Base-by-base conservation (phyloP, 1,140 invertebrate genomes). In the Galendromus occidentalis region DNA sequence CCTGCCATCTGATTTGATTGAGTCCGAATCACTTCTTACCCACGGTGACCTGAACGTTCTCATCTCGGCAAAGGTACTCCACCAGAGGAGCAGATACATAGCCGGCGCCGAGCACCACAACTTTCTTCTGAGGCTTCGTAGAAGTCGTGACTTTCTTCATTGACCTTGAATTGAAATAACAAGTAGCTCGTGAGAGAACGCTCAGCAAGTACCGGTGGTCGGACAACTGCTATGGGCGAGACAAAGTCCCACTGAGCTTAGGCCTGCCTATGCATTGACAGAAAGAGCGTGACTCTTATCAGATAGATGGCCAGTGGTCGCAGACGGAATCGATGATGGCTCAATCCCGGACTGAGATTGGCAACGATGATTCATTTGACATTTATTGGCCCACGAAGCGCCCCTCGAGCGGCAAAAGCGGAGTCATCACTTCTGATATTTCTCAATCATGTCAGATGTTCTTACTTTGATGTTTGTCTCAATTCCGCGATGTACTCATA, bases 401-500 rank as follows among this genome's bases (percentile, higher is more conserved):
- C n/a, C n/a, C n/a, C n/a, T n/a, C n/a, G n/a, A n/a, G n/a, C n/a
- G n/a, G n/a, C n/a, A n/a, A n/a, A n/a, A n/a, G n/a, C n/a, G n/a
- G n/a, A n/a, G n/a, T n/a, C n/a, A n/a, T n/a, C n/a, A n/a, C n/a
- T n/a, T n/a, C n/a, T n/a, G n/a, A n/a, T n/a, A n/a, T n/a, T n/a
- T n/a, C n/a, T n/a, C n/a, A n/a, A n/a, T n/a, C n/a, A n/a, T n/a
- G n/a, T n/a, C n/a, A n/a, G n/a, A n/a, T n/a, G n/a, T n/a, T n/a
- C 72, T 74, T 70, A 79, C 78, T 76, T 75, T 73, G 77, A 71
- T 33, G 74, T 71, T 65, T 76, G 80, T 68, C 94, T 80, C 2
- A 99, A 76, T 59, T 95, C 90, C 69, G 85, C 81, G 71, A 99
- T 99, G 71, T 98, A 99, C 76, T 95, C 84, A 76, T 86, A 98